Base-by-base conservation (phyloP, 92 coral and sea anemone species). In the Zoanthus gigantus region DNA sequence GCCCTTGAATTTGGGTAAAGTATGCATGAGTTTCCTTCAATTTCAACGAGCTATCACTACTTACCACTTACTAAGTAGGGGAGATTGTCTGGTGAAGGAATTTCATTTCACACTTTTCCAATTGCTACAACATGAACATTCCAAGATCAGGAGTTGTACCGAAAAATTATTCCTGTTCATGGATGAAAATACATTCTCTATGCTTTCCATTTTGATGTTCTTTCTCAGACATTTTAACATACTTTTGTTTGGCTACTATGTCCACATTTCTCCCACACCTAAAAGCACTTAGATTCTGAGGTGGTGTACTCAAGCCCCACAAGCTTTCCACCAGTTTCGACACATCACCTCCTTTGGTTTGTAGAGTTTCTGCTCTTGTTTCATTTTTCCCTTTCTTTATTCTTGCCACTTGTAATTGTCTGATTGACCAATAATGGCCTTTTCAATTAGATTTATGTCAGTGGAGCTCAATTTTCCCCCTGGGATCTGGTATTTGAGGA, bases 71-170 rank as follows among this genome's bases (percentile, higher is more conserved):
- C 81, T 69, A 90, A 71, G 71, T 85, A 90, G 52, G 80, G 75
- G 72, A 84, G 84, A 60, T 89, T 84, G 53, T 89, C 85, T 84
- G 84, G 84, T 60, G 85, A 76, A 34, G 92, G 90, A 45, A 84
- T 72, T 47, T 90, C 92, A 85, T 86, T 85, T 23, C 23, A 23
- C 8, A 72, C 89, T 68, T 74, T 73, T 87, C 93, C 75, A 87
- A 74, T 50, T 77, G 54, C 92, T 86, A 89, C 92, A 89, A 89
- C 92, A 89, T 45, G 85, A 63, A 78, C 92, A 89, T 79, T 89
- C 85, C 28, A 71, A 76, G 85, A 88, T 91, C 86, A 23, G 94
- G 94, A 56, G 92, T 71, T 83, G 92, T 92, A 56, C 94, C 92
- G 72, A 88, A 71, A 78, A 54, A 91, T 54, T 83, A 86, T n/a